Evolutionary conservation across 1,140 invertebrate species (phyloP), one percentile per base, ranked within the genome.

Genomic region (Conus ventricosus): DNA sequence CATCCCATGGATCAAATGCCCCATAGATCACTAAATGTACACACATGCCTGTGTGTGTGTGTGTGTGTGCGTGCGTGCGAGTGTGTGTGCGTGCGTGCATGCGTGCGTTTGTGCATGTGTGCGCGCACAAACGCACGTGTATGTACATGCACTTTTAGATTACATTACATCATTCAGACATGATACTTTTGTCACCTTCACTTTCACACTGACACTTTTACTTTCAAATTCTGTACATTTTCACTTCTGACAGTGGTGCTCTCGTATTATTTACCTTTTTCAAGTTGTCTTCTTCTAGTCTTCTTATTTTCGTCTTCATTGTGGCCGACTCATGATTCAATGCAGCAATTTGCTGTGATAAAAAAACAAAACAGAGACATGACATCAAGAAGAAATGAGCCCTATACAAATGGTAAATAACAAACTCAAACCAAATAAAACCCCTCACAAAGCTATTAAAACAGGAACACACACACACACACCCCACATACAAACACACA

Each of bases 281-380:
- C 51, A 92, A 80, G 87, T 94, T 94, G 85, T 95, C 94, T 89
- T 95, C 94, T 85, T 95, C 94, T 39, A 94, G 76, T 84, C 95
- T 89, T 63, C 94, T 88, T 11, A 94, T 90, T 89, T 94, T 95
- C 27, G 94, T 91, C 81, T 93, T 94, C 88, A 93, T 87, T 67
- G 92, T 92, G 63, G 92, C 88, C 84, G 91, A 92, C 10, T 95
- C 95, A 82, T 93, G 92, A 78, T 91, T 93, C 76, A 95, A 55
- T 17, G 84, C 87, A 57, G 90, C 85, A 20, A 95, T 93, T 90
- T 94, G 91, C 93, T 95, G 91, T 87, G 88, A 84, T 78, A 23
- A 83, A 83, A 55, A n/a, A 67, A 63, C 13, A 25, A 25, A 57
- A 78, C 27, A 39, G 15, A 39, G 78, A 80, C 27, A 51, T 53